Evolutionary conservation across 2,888 invertebrate genomes (phyloP).

Genomic region (Sabatieria punctata): DNA sequence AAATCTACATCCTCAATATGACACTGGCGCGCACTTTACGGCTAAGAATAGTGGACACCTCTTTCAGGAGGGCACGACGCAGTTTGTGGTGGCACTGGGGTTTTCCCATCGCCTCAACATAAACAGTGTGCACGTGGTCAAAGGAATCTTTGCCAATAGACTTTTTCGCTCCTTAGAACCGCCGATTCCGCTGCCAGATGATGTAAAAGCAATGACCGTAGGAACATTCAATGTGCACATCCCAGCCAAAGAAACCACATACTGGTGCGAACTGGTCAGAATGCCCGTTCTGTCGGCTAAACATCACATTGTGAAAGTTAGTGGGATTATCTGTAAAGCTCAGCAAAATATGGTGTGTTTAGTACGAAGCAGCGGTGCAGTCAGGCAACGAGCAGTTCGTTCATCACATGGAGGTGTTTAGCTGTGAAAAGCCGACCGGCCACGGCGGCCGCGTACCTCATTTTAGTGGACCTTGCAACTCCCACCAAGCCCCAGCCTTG

Average conservation of each 20-base stretch:
- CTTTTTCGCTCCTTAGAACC: conserved; percentile 18
- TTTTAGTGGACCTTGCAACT: conserved; percentile 66
- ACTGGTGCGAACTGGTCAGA: conserved; percentile 79
- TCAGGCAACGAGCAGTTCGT: conserved; percentile 65
- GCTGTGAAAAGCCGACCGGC: conserved; percentile 47
- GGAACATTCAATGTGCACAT: conserved; percentile 39
- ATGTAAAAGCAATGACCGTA: conserved; percentile 9
- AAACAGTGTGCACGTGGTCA: conserved; percentile 20
- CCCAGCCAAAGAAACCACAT: conserved; percentile 73
- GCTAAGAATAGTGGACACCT: conserved; percentile 17
- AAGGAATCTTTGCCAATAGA: conserved; percentile 29
- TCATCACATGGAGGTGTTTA: conserved; percentile 96
- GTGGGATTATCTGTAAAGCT: neutral
- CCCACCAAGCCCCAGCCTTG: conserved; percentile 50
- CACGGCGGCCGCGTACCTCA: conserved; percentile 41
- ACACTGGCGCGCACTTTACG: too few relatives aligned
- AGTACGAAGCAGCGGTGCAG: conserved; percentile 72
- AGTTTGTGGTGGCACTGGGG: conserved; percentile 28
- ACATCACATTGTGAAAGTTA: conserved; percentile 56
- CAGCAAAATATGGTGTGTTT: conserved; percentile 12
- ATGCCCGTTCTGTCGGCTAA: conserved; percentile 51
- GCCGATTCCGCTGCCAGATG: conserved; percentile 15
- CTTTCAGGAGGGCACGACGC: conserved; percentile 36
- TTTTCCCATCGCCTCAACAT: conserved; percentile 10
- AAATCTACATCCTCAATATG: too few relatives aligned